A percentile compares a stretch with the other conserved stretches of the same genome.
Evolutionary conservation across 2,888 invertebrate genomes (phyloP).

Genomic region (Ochropacha duplaris): DNA sequence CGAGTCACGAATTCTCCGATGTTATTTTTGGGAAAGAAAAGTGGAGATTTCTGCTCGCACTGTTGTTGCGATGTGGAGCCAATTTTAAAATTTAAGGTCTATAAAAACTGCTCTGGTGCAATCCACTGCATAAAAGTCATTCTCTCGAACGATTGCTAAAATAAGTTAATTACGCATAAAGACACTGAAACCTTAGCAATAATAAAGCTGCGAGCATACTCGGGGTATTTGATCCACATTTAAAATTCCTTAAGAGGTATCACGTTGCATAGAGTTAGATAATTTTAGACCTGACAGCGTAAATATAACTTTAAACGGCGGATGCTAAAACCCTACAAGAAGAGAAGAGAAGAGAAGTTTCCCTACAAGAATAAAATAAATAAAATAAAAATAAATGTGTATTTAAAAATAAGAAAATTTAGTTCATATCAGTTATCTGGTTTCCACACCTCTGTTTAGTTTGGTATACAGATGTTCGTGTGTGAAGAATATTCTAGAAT

Average conservation of each 20-base stretch:
- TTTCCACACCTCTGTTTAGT: too few species aligned
- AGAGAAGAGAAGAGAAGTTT: too few species aligned
- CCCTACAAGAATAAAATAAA: too few species aligned
- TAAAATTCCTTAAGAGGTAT: neutral
- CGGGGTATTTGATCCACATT: neutral
- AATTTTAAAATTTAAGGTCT: neutral
- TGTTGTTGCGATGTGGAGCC: neutral
- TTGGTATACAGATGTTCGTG: too few species aligned
- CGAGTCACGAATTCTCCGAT: slow-evolving; percentile 2
- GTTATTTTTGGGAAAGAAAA: neutral
- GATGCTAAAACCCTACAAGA: too few species aligned
- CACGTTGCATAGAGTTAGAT: neutral
- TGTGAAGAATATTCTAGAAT: too few species aligned
- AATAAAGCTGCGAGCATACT: neutral
- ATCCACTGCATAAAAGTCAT: neutral
- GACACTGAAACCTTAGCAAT: neutral
- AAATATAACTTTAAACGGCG: too few species aligned
- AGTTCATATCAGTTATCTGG: too few species aligned
- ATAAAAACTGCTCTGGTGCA: neutral
- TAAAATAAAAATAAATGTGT: too few species aligned
- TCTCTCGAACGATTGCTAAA: neutral
- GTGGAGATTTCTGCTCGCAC: neutral
- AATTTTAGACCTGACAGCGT: neutral
- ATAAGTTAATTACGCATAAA: neutral
- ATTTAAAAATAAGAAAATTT: too few species aligned